These are phyloP conservation scores for Eupithecia exiguata DNA, from an alignment of 2,888 invertebrate species.

Conservation along the genomic window DNA sequence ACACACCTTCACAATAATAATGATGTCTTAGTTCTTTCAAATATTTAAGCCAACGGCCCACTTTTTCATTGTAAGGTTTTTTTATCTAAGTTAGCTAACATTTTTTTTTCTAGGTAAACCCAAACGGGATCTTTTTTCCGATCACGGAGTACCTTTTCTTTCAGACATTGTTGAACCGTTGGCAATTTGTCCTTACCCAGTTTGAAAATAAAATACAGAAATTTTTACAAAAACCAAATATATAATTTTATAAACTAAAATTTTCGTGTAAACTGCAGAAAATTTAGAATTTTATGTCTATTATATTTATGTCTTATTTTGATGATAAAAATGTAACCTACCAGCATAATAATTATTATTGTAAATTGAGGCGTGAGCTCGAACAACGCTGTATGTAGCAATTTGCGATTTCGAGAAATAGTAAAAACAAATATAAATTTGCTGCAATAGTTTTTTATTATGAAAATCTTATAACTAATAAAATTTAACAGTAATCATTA, in stretches of 20 bases:
- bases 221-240: constrained; percentile 25
- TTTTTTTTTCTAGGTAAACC: constrained; percentile 72
- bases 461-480: no score
- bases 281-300: constrained; percentile 28
- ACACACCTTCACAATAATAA: constrained; percentile 66
- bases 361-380: no score
- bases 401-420: no score
- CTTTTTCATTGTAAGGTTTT: constrained; percentile 76
- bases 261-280: constrained; percentile 15
- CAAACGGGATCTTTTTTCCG: constrained; percentile 70
- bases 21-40: constrained; percentile 64
- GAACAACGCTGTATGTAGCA: no score
- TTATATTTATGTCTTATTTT: no score
- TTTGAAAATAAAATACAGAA: constrained; percentile 32
- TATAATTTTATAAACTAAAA: constrained; percentile 14
- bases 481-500: no score
- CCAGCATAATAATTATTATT: no score
- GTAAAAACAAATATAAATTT: no score
- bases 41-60: constrained; percentile 70
- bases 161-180: constrained; percentile 60
- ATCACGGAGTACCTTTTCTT: constrained; percentile 66
- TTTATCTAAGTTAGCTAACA: constrained; percentile 61
- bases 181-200: constrained; percentile 68
- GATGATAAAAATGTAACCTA: no score
- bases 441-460: no score